phyloP scores from a whole-genome alignment of 2,113 vertebrate genomes.

The Zosterops borbonicus region DNA sequence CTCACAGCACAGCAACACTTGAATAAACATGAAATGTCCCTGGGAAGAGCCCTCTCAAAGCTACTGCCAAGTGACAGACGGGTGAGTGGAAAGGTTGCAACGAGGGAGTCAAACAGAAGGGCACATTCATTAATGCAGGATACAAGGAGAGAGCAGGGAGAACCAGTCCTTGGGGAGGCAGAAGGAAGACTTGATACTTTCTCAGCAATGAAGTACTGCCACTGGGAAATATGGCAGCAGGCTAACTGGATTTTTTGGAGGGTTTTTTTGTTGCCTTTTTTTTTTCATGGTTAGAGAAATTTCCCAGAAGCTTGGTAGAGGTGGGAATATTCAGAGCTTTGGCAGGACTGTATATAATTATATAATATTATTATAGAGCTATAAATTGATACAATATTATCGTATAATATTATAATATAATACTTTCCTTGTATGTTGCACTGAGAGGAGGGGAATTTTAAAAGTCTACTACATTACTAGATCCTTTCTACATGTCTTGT shows the following conservation, averaged over 20 bases:
- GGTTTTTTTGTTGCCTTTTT: accelerated
- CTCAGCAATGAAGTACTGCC: background rate
- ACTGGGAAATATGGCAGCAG: background rate
- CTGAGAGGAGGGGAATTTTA: background rate
- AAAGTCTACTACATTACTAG: background rate
- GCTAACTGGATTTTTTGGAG: background rate
- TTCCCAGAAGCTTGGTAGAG: background rate
- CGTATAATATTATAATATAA: background rate
- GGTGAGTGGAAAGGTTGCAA: constrained; percentile 33
- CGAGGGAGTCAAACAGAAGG: constrained; percentile 9
- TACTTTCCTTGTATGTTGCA: background rate
- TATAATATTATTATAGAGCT: background rate
- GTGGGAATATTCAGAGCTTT: background rate
- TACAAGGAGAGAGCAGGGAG: background rate
- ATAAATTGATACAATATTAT: background rate
- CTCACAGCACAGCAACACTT: constrained; percentile 41
- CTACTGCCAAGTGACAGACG: constrained; percentile 54
- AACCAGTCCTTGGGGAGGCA: background rate
- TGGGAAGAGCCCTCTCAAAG: background rate
- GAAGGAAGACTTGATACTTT: background rate
- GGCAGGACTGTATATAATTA: background rate
- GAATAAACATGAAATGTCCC: constrained; percentile 33
- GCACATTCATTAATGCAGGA: constrained; percentile 6
- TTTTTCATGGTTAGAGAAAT: background rate
- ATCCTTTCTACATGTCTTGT: background rate